These are phyloP conservation scores for Sycon ciliatum DNA, from an alignment of 37 sponge, comb jelly and placozoan species.

Conservation along the genomic window DNA sequence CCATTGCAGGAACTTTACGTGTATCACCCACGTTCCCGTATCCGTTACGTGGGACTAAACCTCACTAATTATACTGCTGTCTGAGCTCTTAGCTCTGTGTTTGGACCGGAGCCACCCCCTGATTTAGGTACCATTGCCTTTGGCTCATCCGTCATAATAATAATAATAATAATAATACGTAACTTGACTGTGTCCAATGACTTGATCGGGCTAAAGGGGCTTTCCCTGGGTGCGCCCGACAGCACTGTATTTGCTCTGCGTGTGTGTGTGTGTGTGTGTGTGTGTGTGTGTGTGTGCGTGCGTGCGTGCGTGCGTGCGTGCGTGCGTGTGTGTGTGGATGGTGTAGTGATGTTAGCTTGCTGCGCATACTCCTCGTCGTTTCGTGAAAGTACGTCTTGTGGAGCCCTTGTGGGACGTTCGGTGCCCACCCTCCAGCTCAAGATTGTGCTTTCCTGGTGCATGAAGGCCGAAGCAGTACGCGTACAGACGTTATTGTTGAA, in stretches of 20 bases:
- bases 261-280: slow-evolving; percentile 6
- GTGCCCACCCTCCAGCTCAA: too few species aligned
- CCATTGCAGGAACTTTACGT: background rate
- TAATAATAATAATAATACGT: background rate
- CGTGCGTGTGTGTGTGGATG: slow-evolving; percentile 9
- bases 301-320: slow-evolving; percentile 5
- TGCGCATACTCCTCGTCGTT: too few species aligned
- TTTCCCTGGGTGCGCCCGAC: too few species aligned
- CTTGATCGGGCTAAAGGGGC: too few species aligned
- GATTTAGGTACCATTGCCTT: background rate
- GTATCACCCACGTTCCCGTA: background rate
- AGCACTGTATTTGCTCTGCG: background rate
- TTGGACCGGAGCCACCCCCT: too few species aligned
- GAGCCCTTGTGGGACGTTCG: too few species aligned
- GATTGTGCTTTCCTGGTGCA: too few species aligned
- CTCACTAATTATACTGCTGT: background rate
- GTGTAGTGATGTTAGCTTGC: slow-evolving; percentile 2
- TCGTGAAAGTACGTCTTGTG: too few species aligned
- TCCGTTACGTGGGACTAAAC: background rate
- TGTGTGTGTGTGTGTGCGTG: slow-evolving; percentile 20
- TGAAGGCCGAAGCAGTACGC: too few species aligned
- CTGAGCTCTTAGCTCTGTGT: background rate
- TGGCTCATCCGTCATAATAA: background rate
- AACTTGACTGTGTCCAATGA: background rate
- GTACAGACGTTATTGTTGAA: too few species aligned